phyloP scores from a whole-genome alignment of 2,888 invertebrate genomes.

The Lissocephala sabroskyi region DNA sequence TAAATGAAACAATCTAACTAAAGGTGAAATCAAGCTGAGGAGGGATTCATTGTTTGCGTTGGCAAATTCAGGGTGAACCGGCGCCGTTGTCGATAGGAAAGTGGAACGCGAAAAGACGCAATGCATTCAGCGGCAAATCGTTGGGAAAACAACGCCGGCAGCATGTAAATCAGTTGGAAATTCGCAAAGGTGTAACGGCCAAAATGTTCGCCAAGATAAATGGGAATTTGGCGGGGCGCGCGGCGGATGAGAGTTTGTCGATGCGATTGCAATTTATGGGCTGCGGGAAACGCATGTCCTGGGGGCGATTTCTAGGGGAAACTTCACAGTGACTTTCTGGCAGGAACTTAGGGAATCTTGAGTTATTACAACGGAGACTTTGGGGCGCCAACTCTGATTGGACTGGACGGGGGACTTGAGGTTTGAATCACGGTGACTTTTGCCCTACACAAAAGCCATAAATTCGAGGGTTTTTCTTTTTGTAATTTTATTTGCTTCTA shows the following conservation, averaged over 20 bases:
- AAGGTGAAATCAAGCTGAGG: slow-evolving; percentile 32
- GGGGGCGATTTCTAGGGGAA: no score
- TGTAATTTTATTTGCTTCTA: slow-evolving; percentile 49
- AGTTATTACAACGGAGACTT: no score
- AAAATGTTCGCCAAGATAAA: slow-evolving; percentile 1
- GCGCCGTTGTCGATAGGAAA: no score
- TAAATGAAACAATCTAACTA: no score
- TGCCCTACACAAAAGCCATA: slow-evolving; percentile 12
- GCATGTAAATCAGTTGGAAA: slow-evolving; percentile 14
- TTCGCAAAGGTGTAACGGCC: slow-evolving; percentile 5
- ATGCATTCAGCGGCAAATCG: slow-evolving; percentile 2
- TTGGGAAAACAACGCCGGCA: slow-evolving; percentile 14
- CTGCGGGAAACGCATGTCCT: no score
- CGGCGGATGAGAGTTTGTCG: slow-evolving; percentile 1
- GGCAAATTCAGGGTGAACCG: no score
- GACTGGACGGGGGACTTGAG: no score
- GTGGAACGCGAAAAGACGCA: not conserved
- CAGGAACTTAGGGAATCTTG: not conserved
- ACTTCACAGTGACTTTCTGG: no score
- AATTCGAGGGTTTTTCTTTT: slow-evolving; percentile 42
- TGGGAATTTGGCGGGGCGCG: no score
- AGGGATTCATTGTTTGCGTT: not conserved
- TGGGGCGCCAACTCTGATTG: no score
- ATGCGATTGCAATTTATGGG: no score
- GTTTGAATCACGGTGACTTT: no score